These are phyloP conservation scores for Cryptocephalus primarius DNA, from an alignment of 2,888 invertebrate genomes.

Conservation along the genomic window DNA sequence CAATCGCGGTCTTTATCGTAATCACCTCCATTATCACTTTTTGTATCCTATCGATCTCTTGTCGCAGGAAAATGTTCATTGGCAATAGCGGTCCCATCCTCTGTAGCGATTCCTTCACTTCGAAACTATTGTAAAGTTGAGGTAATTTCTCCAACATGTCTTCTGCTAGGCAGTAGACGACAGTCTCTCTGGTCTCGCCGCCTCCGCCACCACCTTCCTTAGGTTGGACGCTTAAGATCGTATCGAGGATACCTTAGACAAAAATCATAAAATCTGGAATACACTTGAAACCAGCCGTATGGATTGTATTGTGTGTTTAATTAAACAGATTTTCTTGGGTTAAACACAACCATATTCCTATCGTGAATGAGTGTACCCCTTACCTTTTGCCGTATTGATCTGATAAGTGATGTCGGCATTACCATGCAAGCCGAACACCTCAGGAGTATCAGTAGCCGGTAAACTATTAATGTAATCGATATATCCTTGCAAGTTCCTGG, in stretches of 20 bases:
- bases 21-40: constrained; percentile 58
- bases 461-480: constrained; percentile 79
- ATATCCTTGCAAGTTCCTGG: constrained; percentile 68
- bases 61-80: constrained; percentile 89
- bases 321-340: too few species aligned
- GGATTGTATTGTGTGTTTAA: too few species aligned
- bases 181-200: constrained; percentile 85
- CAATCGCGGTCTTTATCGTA: background rate
- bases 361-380: background rate
- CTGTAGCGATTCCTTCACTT: constrained; percentile 78
- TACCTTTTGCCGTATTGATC: constrained; percentile 86
- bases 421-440: constrained; percentile 91
- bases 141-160: constrained; percentile 87
- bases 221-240: constrained; percentile 92
- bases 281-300: too few species aligned
- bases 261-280: background rate
- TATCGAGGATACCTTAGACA: constrained; percentile 64
- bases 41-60: constrained; percentile 76
- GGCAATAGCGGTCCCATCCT: constrained; percentile 89
- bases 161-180: constrained; percentile 83
- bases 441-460: constrained; percentile 80
- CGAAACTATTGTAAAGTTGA: constrained; percentile 75
- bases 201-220: constrained; percentile 87
- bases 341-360: too few species aligned
- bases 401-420: constrained; percentile 98